Percentiles rank a stretch among this genome's conserved stretches.
Evolutionary conservation across 2,113 vertebrate genomes (phyloP).

Genomic region (Vombatus ursinus): DNA sequence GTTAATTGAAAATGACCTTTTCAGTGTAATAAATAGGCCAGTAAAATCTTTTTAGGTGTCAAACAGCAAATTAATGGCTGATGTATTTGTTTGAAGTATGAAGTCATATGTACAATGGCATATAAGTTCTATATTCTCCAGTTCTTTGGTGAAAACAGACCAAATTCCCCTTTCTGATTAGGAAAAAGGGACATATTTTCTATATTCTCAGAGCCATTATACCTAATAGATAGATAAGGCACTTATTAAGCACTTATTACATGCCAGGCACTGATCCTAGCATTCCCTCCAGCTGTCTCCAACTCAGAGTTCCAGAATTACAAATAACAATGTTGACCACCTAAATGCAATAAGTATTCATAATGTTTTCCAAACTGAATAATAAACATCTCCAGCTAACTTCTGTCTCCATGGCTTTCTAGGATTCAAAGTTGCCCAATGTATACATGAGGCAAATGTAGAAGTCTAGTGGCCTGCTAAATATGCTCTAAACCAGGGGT

Average conservation of each 20-base stretch:
- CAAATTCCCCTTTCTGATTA: not conserved
- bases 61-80: constrained; percentile 34
- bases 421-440: not conserved
- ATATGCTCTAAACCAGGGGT: not conserved
- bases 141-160: not conserved
- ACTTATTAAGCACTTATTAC: not conserved
- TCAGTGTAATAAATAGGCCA: not conserved
- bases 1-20: constrained; percentile 41
- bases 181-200: not conserved
- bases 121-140: not conserved
- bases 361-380: not conserved
- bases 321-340: not conserved
- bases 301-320: not conserved
- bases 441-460: not conserved
- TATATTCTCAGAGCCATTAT: not conserved
- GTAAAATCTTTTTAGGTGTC: constrained; percentile 28
- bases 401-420: not conserved
- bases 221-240: not conserved
- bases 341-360: not conserved
- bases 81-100: not conserved
- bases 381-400: constrained; percentile 6
- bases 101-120: not conserved
- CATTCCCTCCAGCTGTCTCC: not conserved
- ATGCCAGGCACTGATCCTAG: not conserved
- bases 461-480: not conserved